Percentiles rank a stretch among this genome's conserved stretches.
phyloP scores from a whole-genome alignment of 2,797 vertebrate genomes.

The Lates japonicus region DNA sequence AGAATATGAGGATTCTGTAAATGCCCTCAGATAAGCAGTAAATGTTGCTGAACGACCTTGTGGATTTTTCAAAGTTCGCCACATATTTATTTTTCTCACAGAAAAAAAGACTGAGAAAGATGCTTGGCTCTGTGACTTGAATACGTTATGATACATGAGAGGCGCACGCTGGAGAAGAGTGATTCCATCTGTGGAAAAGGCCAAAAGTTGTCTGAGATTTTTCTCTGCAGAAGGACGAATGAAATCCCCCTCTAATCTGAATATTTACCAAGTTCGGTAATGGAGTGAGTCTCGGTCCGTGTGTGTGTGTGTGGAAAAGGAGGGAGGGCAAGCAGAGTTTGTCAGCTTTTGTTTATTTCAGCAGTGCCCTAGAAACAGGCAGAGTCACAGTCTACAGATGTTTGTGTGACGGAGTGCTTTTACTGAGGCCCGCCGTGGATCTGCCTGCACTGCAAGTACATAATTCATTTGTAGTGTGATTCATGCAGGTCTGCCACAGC shows the following conservation, averaged over 20 bases:
- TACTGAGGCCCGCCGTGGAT: conserved; percentile 29
- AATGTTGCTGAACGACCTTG: not conserved
- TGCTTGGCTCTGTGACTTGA: not conserved
- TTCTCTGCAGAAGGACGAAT: not conserved
- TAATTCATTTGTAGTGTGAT: conserved; percentile 72
- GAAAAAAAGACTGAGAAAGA: too few species aligned
- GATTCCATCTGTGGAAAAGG: conserved; percentile 15
- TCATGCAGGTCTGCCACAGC: conserved; percentile 52
- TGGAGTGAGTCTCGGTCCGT: conserved; percentile 27
- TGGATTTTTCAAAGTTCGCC: not conserved
- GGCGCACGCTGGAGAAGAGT: not conserved
- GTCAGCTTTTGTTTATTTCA: conserved; percentile 26
- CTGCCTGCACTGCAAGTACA: conserved; percentile 48
- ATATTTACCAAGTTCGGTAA: conserved; percentile 32
- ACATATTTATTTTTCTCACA: not conserved
- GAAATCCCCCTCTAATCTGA: conserved; percentile 3
- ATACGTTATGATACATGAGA: not conserved
- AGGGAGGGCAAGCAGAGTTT: conserved; percentile 23
- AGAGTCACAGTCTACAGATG: conserved; percentile 47
- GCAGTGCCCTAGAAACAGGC: conserved; percentile 43
- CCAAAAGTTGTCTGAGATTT: not conserved
- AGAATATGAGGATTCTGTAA: not conserved
- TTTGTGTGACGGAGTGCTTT: conserved; percentile 49
- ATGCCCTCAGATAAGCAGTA: not conserved
- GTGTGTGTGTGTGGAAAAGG: not conserved